phyloP scores from a whole-genome alignment of 2,888 invertebrate species.

The Stomorhina lunata region DNA sequence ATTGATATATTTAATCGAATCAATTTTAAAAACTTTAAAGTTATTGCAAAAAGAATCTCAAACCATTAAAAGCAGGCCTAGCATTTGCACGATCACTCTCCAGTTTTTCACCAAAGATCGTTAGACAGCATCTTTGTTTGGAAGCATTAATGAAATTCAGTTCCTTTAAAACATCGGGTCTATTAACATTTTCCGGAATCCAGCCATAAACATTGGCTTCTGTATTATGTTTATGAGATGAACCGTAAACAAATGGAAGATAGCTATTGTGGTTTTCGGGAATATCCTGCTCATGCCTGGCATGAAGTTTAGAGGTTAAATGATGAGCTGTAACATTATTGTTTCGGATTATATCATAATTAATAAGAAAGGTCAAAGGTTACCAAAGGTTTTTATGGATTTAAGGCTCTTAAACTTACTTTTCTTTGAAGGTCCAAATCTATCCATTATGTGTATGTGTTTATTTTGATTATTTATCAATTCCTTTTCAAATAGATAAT shows the following conservation, averaged over 20 bases:
- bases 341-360: not conserved
- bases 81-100: conserved; percentile 74
- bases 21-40: not conserved
- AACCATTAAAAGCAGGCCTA: conserved; percentile 74
- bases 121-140: conserved; percentile 75
- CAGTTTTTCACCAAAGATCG: conserved; percentile 75
- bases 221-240: conserved; percentile 58
- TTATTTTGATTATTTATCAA: conserved; percentile 75
- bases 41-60: conserved; percentile 72
- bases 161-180: conserved; percentile 46
- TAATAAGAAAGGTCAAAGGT: too few species aligned
- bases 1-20: too few species aligned
- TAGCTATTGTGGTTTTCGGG: conserved; percentile 38
- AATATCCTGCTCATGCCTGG: conserved; percentile 68
- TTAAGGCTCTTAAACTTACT: conserved; percentile 66
- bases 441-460: conserved; percentile 72
- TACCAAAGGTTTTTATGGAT: too few species aligned
- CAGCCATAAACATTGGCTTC: conserved; percentile 77
- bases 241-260: conserved; percentile 61
- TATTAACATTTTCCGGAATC: conserved; percentile 70
- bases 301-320: conserved; percentile 74
- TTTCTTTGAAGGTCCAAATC: conserved; percentile 72
- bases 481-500: conserved; percentile 77
- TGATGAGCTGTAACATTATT: conserved; percentile 70
- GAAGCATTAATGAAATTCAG: conserved; percentile 74